phyloP scores from a whole-genome alignment of 2,888 invertebrate genomes.

The Homarus gammarus region DNA sequence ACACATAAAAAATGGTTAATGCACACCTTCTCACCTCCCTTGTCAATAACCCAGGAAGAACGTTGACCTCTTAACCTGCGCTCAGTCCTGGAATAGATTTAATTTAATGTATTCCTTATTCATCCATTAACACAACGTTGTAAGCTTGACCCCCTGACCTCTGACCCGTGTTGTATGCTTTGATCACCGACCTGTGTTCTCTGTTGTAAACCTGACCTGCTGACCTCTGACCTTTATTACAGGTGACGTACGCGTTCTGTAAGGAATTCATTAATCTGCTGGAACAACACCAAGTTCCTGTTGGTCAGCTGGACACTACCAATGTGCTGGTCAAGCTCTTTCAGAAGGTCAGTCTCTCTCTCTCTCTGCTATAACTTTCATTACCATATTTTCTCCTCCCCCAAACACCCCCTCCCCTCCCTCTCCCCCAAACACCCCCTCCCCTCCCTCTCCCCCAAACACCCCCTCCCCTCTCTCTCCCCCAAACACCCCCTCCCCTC shows the following conservation, averaged over 20 bases:
- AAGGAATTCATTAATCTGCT: conserved; percentile 82
- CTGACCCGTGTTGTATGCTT: no score
- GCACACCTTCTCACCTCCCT: no score
- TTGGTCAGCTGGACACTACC: conserved; percentile 81
- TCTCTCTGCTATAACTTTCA: no score
- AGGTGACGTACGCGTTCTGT: conserved; percentile 83
- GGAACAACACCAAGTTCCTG: conserved; percentile 80
- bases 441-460: conserved; percentile 22
- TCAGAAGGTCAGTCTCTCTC: conserved; percentile 80
- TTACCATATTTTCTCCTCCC: no score
- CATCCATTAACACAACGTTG: neutral
- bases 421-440: conserved; percentile 36
- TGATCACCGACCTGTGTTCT: no score
- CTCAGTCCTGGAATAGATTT: no score
- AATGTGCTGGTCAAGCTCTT: conserved; percentile 82
- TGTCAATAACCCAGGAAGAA: no score
- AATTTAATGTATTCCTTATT: no score
- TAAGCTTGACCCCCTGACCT: neutral
- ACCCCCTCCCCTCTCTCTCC: conserved; percentile 42
- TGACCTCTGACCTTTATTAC: conserved; percentile 71
- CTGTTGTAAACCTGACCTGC: neutral
- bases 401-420: no score
- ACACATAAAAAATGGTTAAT: no score
- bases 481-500: conserved; percentile 39
- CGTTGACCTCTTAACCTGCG: no score